Conservation (phyloP, 2,113 vertebrate species). For the Neotragus moschatus region DNA sequence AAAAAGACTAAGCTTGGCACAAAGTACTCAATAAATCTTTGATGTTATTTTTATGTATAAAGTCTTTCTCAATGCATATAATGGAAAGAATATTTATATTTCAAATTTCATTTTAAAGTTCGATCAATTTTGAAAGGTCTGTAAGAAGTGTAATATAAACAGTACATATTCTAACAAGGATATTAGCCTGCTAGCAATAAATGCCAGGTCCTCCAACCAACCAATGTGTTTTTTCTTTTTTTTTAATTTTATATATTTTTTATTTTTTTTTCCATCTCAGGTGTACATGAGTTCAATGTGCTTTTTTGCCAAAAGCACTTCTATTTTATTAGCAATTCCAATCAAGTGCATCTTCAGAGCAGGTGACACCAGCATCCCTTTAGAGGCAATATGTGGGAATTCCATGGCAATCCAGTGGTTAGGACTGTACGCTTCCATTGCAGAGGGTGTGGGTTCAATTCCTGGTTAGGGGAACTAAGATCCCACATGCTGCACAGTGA, state of each 20-base stretch:
- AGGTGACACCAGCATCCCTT: not conserved
- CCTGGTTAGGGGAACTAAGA: not conserved
- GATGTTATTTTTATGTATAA: not conserved
- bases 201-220: not conserved
- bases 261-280: too few relatives aligned
- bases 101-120: constrained; percentile 19
- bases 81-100: not conserved
- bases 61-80: not conserved
- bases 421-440: not conserved
- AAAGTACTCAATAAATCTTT: not conserved
- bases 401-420: not conserved
- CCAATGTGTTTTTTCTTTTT: not conserved
- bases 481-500: not conserved
- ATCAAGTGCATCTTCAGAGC: not conserved
- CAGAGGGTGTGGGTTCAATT: not conserved
- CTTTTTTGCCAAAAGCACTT: constrained; percentile 10
- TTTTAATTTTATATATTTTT: too few relatives aligned
- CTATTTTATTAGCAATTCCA: not conserved
- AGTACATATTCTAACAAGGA: not conserved
- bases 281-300: too few relatives aligned
- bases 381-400: not conserved
- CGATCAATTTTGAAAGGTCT: constrained; percentile 1
- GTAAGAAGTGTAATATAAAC: constrained; percentile 16
- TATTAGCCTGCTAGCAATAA: not conserved
- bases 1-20: not conserved